A percentile compares a stretch with the other conserved stretches of the same genome.
Conservation (phyloP, 2,113 vertebrate species). For the Brienomyrus longianalis region DNA sequence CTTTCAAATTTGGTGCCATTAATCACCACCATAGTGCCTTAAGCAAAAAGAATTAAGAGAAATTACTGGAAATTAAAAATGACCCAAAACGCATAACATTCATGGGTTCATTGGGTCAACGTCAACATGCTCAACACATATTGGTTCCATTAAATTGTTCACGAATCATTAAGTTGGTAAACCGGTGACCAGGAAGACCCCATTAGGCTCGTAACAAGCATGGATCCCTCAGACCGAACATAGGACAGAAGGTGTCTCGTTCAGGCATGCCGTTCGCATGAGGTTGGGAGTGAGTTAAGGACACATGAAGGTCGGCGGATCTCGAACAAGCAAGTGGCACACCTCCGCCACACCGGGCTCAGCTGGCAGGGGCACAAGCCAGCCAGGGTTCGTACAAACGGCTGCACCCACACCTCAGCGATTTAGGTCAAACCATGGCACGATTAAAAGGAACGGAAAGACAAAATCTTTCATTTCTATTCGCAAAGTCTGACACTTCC, state of each 20-base stretch:
- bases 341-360: not conserved
- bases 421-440: not conserved
- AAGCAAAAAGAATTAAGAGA: not conserved
- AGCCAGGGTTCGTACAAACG: not conserved
- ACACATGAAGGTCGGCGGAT: not conserved
- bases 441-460: not conserved
- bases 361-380: not conserved
- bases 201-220: not conserved
- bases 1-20: not conserved
- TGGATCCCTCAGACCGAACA: not conserved
- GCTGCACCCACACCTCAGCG: not conserved
- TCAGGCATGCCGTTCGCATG: not conserved
- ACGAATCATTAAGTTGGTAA: not conserved
- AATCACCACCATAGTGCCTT: not conserved
- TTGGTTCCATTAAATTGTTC: not conserved
- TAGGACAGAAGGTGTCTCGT: not conserved
- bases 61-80: not conserved
- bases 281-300: not conserved
- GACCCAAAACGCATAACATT: not conserved
- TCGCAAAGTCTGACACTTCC: slow-evolving; percentile 9
- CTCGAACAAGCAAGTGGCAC: not conserved
- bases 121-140: not conserved
- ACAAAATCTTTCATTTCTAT: not conserved
- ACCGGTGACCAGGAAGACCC: not conserved
- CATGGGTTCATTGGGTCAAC: not conserved